A percentile compares a stretch with the other conserved stretches of the same genome.
phyloP scores from a whole-genome alignment of 2,113 vertebrate species.

The Zapus hudsonius region DNA sequence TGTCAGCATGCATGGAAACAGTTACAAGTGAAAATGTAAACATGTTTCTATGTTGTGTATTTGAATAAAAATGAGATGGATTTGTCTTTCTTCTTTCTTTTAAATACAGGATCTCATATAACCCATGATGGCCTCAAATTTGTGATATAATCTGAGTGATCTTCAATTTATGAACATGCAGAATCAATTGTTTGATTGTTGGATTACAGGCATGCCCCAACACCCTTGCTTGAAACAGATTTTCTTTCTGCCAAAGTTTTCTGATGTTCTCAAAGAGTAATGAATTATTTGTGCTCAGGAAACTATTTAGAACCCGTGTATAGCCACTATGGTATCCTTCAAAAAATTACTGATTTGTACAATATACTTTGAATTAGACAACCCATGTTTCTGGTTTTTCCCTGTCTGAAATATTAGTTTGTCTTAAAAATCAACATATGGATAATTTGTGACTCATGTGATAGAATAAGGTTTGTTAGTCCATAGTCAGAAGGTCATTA shows the following conservation, averaged over 20 bases:
- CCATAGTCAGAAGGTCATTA: neutral
- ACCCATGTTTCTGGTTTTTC: neutral
- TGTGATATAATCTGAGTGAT: neutral
- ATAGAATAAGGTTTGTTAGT: neutral
- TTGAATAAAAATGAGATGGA: neutral
- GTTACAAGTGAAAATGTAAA: neutral
- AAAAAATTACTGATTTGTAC: neutral
- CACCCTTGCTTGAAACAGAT: neutral
- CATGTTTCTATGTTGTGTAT: neutral
- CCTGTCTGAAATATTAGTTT: constrained; percentile 40
- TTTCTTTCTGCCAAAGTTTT: neutral
- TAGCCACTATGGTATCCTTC: neutral
- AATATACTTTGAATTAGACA: constrained; percentile 18
- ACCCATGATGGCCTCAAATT: neutral
- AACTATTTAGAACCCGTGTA: neutral
- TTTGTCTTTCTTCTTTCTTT: neutral
- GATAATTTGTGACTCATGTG: constrained; percentile 14
- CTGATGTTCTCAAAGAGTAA: constrained; percentile 1
- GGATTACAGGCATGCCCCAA: neutral
- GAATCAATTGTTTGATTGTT: neutral
- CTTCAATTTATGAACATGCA: neutral
- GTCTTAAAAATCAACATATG: neutral
- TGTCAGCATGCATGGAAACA: neutral
- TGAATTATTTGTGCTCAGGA: constrained; percentile 13
- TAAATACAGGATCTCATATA: neutral